Conservation (phyloP, 2,797 vertebrate genomes). For the Macropus fuliginosus region DNA sequence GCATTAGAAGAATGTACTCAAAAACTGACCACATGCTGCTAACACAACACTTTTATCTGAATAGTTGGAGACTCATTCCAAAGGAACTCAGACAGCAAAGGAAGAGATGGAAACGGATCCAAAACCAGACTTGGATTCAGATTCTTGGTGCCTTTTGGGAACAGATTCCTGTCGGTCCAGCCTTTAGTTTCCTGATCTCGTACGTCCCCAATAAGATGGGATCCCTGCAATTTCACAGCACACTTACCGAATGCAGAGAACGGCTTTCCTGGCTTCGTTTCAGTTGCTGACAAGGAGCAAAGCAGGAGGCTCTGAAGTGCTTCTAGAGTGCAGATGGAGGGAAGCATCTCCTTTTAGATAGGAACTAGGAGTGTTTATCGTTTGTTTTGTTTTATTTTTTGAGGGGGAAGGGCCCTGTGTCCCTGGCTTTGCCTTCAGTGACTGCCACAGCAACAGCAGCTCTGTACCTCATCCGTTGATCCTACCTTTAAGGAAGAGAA, state of each 20-base stretch:
- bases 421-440: slow-evolving; percentile 80
- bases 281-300: slow-evolving; percentile 84
- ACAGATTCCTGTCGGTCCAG: slow-evolving; percentile 88
- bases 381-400: slow-evolving; percentile 66
- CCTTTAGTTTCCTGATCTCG: slow-evolving; percentile 86
- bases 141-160: slow-evolving; percentile 90
- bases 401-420: slow-evolving; percentile 78
- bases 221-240: slow-evolving; percentile 86
- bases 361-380: slow-evolving; percentile 81
- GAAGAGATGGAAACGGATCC: slow-evolving; percentile 87
- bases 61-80: slow-evolving; percentile 86
- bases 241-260: slow-evolving; percentile 85
- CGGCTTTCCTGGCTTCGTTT: slow-evolving; percentile 86
- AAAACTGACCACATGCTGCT: slow-evolving; percentile 20
- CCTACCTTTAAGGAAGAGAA: slow-evolving; percentile 81
- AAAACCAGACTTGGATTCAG: slow-evolving; percentile 87
- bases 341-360: slow-evolving; percentile 80
- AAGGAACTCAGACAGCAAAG: slow-evolving; percentile 85
- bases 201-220: slow-evolving; percentile 77
- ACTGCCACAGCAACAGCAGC: slow-evolving; percentile 81
- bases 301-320: slow-evolving; percentile 82
- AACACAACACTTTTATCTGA: slow-evolving; percentile 74
- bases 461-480: slow-evolving; percentile 77
- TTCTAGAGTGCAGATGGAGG: slow-evolving; percentile 79
- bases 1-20: slow-evolving; percentile 20